Percentiles rank a stretch among this genome's conserved stretches.
Conservation (phyloP, 2,113 vertebrate species). For the Orcinus orca region DNA sequence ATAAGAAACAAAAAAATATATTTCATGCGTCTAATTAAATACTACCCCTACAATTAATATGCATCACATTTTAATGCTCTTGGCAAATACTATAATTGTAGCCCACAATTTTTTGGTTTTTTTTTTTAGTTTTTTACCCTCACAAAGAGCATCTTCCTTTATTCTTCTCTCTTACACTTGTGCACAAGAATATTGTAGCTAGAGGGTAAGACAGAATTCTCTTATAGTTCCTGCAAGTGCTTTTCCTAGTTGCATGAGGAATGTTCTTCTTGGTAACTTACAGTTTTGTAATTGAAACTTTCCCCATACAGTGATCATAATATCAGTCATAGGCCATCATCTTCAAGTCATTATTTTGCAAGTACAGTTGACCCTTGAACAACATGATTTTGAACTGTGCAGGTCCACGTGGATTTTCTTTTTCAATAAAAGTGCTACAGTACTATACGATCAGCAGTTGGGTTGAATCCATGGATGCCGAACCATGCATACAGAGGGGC, state of each 20-base stretch:
- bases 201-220: background rate
- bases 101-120: background rate
- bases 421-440: background rate
- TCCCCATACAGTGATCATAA: background rate
- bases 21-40: conserved; percentile 4
- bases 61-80: background rate
- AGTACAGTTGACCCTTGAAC: background rate
- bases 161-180: background rate
- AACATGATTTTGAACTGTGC: background rate
- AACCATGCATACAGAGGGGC: background rate
- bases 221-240: background rate
- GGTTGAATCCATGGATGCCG: background rate
- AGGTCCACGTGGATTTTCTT: background rate
- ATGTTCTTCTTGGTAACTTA: conserved; percentile 4
- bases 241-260: background rate
- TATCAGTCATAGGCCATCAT: background rate
- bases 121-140: background rate
- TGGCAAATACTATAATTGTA: background rate
- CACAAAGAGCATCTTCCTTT: background rate
- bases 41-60: background rate
- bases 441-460: background rate
- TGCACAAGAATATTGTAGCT: background rate
- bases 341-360: conserved; percentile 6
- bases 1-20: background rate
- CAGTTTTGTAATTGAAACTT: background rate